Conservation (phyloP, 2,888 invertebrate species). For the Cephonodes hylas region DNA sequence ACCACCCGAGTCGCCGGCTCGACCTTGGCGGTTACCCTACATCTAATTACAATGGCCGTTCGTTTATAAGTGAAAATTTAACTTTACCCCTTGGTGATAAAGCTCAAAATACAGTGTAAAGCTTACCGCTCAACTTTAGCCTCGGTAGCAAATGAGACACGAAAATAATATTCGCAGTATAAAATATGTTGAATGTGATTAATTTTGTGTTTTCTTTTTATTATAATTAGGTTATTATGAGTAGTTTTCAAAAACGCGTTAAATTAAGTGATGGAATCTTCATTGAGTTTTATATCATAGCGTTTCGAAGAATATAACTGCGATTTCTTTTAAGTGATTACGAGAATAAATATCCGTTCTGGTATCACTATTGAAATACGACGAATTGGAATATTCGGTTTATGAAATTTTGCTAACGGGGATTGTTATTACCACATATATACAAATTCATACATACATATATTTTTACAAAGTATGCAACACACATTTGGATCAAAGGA, state of each 20-base stretch:
- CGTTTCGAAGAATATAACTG: background rate
- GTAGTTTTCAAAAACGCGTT: background rate
- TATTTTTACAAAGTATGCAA: too few relatives aligned
- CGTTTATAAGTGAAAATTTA: background rate
- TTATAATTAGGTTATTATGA: background rate
- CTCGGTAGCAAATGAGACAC: conserved; percentile 23
- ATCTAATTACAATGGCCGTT: conserved; percentile 20
- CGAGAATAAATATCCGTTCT: too few relatives aligned
- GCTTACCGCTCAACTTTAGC: background rate
- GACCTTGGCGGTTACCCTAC: conserved; percentile 23
- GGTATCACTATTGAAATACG: too few relatives aligned
- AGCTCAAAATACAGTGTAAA: background rate
- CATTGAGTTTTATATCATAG: background rate
- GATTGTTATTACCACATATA: too few relatives aligned
- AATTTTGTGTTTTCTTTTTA: background rate
- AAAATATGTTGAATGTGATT: conserved; percentile 4
- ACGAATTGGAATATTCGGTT: too few relatives aligned
- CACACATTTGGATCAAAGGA: background rate
- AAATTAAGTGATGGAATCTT: background rate
- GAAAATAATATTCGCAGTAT: conserved; percentile 20
- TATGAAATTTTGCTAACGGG: too few relatives aligned
- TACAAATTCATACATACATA: too few relatives aligned
- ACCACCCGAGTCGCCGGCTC: conserved; percentile 12
- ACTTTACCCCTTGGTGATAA: background rate
- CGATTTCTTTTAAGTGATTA: too few relatives aligned